Base-by-base conservation (phyloP, 2,797 vertebrate species). In the Knipowitschia caucasica region DNA sequence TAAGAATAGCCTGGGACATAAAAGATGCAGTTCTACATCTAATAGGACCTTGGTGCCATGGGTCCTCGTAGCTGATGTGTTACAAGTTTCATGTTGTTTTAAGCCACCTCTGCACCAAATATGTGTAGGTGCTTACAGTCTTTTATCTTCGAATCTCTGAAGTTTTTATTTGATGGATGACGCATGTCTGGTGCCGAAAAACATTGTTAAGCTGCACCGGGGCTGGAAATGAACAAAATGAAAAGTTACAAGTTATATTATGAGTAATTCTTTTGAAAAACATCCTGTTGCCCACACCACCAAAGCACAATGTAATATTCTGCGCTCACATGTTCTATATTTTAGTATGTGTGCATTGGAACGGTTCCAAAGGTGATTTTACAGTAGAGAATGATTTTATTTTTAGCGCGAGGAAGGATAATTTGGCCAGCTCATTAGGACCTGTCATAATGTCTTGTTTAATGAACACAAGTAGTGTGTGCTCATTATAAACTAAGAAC, bases 1-100 rank as follows among this genome's bases (percentile, higher is more conserved):
- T 77, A 78, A 69, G 67, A 69, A 72, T 77, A 81, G 69, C 67
- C 8, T 2, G 56, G 31, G n/a, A 64, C 60, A 78, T 67, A 34
- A 72, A 73, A 80, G 54, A 62, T 31, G 39, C 40, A 64, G 70
- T 75, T 72, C 67, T 45, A 39, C 62, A 46, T 66, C 63, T 62
- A 62, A 36, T 44, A 63, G 45, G 21, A 51, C 54, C 50, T 55
- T 33, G 49, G 29, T 69, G 45, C 36, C 30, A 53, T 18, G 10
- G 49, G 25, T 64, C 25, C 36, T 46, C 33, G 23, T 60, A 12
- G 51, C 23, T 43, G 23, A 24, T 54, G 40, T 57, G n/a, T 53
- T 61, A 18, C 15, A 46, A 51, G 30, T 57, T 52, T 45, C 24
- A 11, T 31, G 17, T 30, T 21, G 27, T 47, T 31, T 47, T 21